Evolutionary conservation across 2,888 invertebrate genomes (phyloP), one percentile per base, ranked within the genome.

Genomic region (Subacronicta megacephala): DNA sequence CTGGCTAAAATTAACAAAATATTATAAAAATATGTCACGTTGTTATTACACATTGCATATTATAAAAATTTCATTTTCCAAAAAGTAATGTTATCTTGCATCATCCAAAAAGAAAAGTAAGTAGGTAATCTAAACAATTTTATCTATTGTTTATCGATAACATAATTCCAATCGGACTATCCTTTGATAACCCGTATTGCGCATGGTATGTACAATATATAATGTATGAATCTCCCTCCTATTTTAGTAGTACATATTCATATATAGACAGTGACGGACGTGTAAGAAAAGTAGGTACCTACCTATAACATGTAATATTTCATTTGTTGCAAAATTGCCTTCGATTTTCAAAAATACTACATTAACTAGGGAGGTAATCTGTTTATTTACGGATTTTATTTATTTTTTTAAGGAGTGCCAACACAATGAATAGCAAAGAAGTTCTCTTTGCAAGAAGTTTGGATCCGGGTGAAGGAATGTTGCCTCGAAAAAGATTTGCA

Each of bases 381-480:
- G 29, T 12, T 29, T n/a, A n/a, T n/a, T n/a, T n/a, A n/a, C n/a
- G n/a, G n/a, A n/a, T n/a, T n/a, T n/a, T n/a, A n/a, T n/a, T n/a
- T n/a, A n/a, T n/a, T n/a, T n/a, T n/a, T n/a, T n/a, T n/a, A n/a
- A n/a, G n/a, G 4, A n/a, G 31, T 31, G 20, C 10, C 2, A 9
- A 13, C 3, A 17, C 5, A 1, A 63, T 63, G 66, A 52, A 23
- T 10, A 26, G 12, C 7, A 16, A 10, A 7, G 26, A 17, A 33
- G 26, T 33, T 3, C 5, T 16, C 0, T 20, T 20, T 0, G 17
- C 15, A 10, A 38, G 20, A 3, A 10, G 3, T n/a, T 2, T 53
- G 42, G 62, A 67, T 0, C 55, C 49, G 12, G 55, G 68, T 1
- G 63, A 40, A 26, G 20, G 55, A n/a, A 13, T 16, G 29, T 29